Conservation (phyloP, 2,797 vertebrate genomes). For the Tamandua tetradactyla region DNA sequence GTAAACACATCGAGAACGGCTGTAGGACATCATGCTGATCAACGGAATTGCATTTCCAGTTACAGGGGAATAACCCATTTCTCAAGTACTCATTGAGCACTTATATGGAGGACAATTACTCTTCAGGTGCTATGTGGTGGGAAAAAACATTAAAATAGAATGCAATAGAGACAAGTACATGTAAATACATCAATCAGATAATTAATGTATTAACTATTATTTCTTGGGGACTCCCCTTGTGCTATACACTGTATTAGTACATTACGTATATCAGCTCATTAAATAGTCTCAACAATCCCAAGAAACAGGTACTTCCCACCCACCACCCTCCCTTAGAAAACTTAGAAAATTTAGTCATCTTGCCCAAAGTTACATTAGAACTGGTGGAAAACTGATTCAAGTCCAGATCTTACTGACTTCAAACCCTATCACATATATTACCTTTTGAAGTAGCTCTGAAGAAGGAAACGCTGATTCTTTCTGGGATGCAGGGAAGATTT, state of each 20-base stretch:
- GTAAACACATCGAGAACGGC: slow-evolving; percentile 18
- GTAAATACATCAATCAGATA: neutral
- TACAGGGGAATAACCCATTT: neutral
- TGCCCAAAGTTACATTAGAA: neutral
- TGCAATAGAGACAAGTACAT: neutral
- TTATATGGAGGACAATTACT: neutral
- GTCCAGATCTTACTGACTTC: neutral
- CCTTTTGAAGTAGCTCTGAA: neutral
- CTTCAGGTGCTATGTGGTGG: neutral
- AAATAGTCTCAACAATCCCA: neutral
- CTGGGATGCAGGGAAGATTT: neutral
- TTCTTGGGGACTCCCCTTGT: neutral
- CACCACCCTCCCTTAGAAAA: neutral
- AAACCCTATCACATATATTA: neutral
- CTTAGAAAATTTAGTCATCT: neutral
- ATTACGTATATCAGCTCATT: neutral
- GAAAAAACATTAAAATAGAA: slow-evolving; percentile 7
- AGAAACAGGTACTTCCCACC: neutral
- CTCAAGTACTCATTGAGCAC: neutral
- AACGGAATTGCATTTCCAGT: slow-evolving; percentile 21
- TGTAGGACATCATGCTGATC: neutral
- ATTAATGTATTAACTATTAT: neutral
- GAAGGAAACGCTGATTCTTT: neutral
- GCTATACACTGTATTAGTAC: neutral
- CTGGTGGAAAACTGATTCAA: neutral